Conservation (phyloP, 1,140 invertebrate genomes). For the Pantala flavescens region DNA sequence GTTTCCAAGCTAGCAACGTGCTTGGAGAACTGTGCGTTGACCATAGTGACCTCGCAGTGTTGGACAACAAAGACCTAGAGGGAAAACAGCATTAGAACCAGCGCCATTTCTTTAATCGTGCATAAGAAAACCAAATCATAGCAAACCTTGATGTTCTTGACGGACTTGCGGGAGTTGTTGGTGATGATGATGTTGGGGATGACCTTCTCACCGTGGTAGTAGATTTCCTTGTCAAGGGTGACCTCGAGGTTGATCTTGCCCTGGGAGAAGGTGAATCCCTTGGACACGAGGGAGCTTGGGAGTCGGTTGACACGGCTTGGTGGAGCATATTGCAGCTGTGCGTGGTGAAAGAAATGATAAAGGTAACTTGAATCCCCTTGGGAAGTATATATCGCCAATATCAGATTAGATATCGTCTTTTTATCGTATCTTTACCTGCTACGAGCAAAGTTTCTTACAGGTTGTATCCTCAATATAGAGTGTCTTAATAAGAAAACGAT, state of each 20-base stretch:
- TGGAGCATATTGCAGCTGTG: conserved; percentile 59
- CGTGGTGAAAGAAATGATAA: too few species aligned
- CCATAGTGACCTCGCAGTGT: conserved; percentile 86
- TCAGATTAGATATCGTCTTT: too few species aligned
- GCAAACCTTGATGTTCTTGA: conserved; percentile 68
- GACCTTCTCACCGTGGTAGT: conserved; percentile 81
- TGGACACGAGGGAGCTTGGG: conserved; percentile 76
- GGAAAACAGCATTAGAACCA: not conserved
- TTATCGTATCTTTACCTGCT: too few species aligned
- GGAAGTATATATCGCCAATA: too few species aligned
- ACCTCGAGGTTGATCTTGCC: conserved; percentile 82
- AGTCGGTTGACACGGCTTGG: conserved; percentile 55
- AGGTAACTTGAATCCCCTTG: too few species aligned
- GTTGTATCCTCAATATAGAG: too few species aligned
- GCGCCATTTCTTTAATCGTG: too few species aligned
- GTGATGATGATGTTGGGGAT: conserved; percentile 69
- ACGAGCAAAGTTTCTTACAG: too few species aligned
- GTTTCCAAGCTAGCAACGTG: conserved; percentile 79
- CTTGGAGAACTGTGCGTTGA: conserved; percentile 81
- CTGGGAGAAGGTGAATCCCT: conserved; percentile 82
- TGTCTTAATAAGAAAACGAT: too few species aligned
- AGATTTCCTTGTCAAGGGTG: conserved; percentile 74
- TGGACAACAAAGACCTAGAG: conserved; percentile 63
- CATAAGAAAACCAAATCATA: too few species aligned
- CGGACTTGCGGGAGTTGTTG: conserved; percentile 80